Conservation (phyloP, 2,113 vertebrate genomes). For the Maccullochella peelii region DNA sequence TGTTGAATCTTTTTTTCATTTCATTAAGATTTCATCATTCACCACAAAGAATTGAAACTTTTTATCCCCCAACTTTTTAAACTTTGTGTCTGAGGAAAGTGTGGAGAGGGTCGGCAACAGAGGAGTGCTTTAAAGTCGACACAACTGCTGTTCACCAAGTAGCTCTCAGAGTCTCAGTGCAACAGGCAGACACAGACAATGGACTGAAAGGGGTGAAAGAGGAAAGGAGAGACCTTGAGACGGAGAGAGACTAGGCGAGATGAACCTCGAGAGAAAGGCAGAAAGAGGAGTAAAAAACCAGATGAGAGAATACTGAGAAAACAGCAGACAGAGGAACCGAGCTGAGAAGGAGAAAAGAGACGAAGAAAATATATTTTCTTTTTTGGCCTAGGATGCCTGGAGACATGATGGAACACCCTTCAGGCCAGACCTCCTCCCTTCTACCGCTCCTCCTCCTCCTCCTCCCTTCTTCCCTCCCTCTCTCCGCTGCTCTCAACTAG, state of each 20-base stretch:
- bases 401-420: conserved; percentile 67
- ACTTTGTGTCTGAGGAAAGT: conserved; percentile 7
- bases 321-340: neutral
- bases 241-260: neutral
- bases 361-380: neutral
- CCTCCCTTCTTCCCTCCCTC: conserved; percentile 61
- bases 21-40: conserved; percentile 28
- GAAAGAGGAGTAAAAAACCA: neutral
- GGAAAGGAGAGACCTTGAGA: conserved; percentile 32
- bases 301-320: neutral
- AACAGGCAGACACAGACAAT: conserved; percentile 28
- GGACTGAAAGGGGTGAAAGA: conserved; percentile 37
- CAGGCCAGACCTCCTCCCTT: conserved; percentile 67
- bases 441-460: conserved; percentile 55
- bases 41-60: conserved; percentile 18
- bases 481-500: conserved; percentile 62
- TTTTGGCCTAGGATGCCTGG: conserved; percentile 37
- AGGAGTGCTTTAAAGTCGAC: conserved; percentile 10
- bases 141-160: neutral
- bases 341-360: neutral
- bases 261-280: neutral
- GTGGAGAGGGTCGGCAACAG: conserved; percentile 12
- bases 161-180: conserved; percentile 12
- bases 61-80: conserved; percentile 24
- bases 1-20: neutral